A percentile compares a stretch with the other conserved stretches of the same genome.
Evolutionary conservation across 2,797 vertebrate genomes (phyloP).

Genomic region (Melopsittacus undulatus): DNA sequence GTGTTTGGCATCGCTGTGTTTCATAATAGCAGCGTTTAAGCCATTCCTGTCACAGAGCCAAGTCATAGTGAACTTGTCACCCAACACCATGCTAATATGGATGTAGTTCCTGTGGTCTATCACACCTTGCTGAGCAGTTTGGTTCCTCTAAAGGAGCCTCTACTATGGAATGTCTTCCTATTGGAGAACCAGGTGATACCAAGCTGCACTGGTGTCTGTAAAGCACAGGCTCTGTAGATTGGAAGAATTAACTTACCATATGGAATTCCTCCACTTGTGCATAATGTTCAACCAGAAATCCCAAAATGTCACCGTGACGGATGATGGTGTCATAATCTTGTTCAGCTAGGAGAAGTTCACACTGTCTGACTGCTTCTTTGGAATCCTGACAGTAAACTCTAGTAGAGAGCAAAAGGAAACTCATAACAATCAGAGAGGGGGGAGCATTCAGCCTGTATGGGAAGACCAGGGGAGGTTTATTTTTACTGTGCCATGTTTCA

Average conservation of each 20-base stretch:
- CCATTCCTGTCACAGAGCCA: not conserved
- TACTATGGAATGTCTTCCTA: not conserved
- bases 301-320: conserved; percentile 84
- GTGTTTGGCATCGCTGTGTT: not conserved
- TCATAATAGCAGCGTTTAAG: not conserved
- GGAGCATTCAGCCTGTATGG: not conserved
- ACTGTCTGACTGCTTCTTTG: conserved; percentile 82
- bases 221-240: not conserved
- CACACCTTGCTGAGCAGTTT: not conserved
- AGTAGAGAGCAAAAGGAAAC: not conserved
- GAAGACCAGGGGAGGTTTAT: not conserved
- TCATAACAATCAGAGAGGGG: too few relatives aligned
- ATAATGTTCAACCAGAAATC: conserved; percentile 88
- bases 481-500: not conserved
- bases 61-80: not conserved
- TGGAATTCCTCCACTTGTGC: conserved; percentile 83
- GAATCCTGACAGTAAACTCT: conserved; percentile 87
- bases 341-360: conserved; percentile 88
- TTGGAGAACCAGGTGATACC: rapidly evolving
- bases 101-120: not conserved
- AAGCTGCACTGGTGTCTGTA: not conserved
- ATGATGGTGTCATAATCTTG: conserved; percentile 83
- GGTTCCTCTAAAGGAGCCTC: not conserved
- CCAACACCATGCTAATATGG: not conserved
- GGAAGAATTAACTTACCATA: conserved; percentile 73